Base-by-base conservation (phyloP, 2,888 invertebrate species). In the Liposcelis brunnea region DNA sequence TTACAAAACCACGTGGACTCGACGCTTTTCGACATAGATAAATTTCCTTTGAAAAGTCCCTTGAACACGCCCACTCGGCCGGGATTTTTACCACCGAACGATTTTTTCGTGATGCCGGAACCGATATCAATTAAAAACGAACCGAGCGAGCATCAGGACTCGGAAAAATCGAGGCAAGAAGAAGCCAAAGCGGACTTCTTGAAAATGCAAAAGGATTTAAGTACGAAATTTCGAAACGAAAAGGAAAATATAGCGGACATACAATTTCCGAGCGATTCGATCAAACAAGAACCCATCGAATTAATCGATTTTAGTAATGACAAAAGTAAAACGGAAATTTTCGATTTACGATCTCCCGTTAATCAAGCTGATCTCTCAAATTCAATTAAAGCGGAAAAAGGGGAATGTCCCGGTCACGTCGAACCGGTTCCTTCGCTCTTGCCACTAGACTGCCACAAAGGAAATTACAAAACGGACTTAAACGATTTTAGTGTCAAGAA, bases 1-100 rank as follows among this genome's bases (percentile, higher is more conserved):
- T 18, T 40, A 5, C 40, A 40, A 19, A 40, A 40, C 40, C 40
- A 40, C 19, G 40, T 40, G n/a, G 40, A 40, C 40, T 19, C 16
- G 4, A 11, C 40, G 11, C 21, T 40, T 12, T 40, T 40, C 19
- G 40, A 40, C 40, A 40, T 40, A 6, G 16, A 14, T 35, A 35
- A 35, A 16, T 35, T 35, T 6, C 16, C 16, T 5, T 19, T 40
- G 15, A 40, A 40, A 11, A 40, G 40, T 11, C 40, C 40, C n/a
- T 19, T 40, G 19, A 18, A 14, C 19, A 40, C 40, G 3, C 40
- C 40, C 16, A 40, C 40, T 18, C 4, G 26, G 8, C 26, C 26
- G 5, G 26, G 26, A 8, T 26, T 26, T 26, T 26, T 26, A 8
- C 18, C 21, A 10, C 40, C n/a, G 7, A 14, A 19, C 19, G 40